These are phyloP conservation scores for Molossus alvarezi DNA, from an alignment of 2,797 vertebrate genomes.

Conservation along the genomic window DNA sequence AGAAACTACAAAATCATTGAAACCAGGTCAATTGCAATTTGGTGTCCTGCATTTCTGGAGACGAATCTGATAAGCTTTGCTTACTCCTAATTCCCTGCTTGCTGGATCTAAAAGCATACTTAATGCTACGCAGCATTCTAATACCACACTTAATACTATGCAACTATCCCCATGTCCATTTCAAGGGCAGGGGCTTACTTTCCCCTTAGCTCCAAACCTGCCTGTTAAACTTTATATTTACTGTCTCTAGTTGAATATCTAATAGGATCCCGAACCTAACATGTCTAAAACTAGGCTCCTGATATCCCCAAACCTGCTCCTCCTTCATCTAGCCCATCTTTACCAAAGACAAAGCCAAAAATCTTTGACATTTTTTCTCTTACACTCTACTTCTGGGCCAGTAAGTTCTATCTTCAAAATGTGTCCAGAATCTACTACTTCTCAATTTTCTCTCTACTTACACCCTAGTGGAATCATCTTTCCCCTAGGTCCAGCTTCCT, in stretches of 20 bases:
- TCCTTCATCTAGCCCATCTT: background rate
- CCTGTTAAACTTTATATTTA: background rate
- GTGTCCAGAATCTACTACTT: background rate
- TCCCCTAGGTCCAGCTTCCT: background rate
- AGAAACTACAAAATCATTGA: constrained; percentile 33
- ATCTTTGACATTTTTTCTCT: background rate
- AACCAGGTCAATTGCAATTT: constrained; percentile 13
- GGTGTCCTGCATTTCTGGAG: background rate
- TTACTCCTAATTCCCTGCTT: background rate
- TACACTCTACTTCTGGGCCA: background rate
- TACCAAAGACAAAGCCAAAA: constrained; percentile 4
- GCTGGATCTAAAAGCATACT: background rate
- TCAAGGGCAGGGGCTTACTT: background rate
- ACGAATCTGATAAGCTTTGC: constrained; percentile 12
- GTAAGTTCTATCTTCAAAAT: background rate
- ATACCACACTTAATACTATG: background rate
- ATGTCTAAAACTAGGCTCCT: background rate
- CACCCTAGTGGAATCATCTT: background rate
- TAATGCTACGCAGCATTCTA: background rate
- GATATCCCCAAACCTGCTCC: background rate
- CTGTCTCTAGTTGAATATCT: background rate
- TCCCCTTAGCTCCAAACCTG: background rate
- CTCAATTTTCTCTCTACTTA: background rate
- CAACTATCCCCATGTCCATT: background rate
- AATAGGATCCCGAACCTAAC: background rate